Base-by-base conservation (phyloP, 2,113 vertebrate genomes). In the Albula goreensis region DNA sequence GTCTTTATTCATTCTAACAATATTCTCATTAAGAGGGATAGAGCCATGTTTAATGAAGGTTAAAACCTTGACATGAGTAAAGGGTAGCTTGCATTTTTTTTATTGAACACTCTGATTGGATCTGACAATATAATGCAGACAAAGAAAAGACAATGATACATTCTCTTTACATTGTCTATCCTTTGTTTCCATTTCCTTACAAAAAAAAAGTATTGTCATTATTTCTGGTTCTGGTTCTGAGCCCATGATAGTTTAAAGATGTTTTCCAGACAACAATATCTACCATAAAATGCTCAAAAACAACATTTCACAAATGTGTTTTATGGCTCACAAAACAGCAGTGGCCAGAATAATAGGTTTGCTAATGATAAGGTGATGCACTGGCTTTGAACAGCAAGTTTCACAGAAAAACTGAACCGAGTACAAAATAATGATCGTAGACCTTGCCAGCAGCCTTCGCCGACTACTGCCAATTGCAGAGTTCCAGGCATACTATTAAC, bases 381-480 rank as follows among this genome's bases (percentile, higher is more conserved):
- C 22, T 50, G 25, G 5, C 78, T 81, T 25, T 81, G 80, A 80
- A 17, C 48, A 52, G 17, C 50, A 22, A 81, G 79, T 81, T 81
- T 51, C 19, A 50, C 79, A 50, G 19, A 81, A 50, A 41, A 52
- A 51, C 41, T 50, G 49, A 52, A 81, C 49, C 49, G n/a, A 81
- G n/a, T 50, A 81, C 80, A 50, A 74, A 81, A 81, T 81, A 81
- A 81, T 53, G 80, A 81, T n/a, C 80, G 13, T 53, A n/a, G 31
- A n/a, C 50, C 49, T 81, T 25, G 25, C 9, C 49, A 80, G 22
- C 78, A 80, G 41, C 50, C 17, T 80, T 80, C 49, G 41, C 78
- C 2, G 49, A 50, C 6, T 81, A 7, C 79, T 52, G 50, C 51
- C 48, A 80, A 50, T 49, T 80, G 41, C 15, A 48, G 48, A 5